Conservation (phyloP, 2,888 invertebrate genomes). For the Ariolimax columbianus region DNA sequence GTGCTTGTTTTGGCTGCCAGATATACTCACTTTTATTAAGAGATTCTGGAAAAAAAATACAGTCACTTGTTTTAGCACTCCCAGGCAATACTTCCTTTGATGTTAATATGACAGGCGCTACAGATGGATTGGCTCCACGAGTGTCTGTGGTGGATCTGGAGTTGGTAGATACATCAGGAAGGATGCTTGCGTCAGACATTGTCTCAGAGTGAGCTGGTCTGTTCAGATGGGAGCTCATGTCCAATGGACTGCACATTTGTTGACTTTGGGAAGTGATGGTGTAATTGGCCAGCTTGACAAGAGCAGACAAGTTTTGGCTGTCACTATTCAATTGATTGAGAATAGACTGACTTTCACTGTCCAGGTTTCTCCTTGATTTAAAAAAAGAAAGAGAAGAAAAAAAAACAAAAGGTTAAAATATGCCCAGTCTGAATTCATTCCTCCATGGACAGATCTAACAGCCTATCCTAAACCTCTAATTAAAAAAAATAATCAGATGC, state of each 20-base stretch:
- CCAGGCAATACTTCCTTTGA: not conserved
- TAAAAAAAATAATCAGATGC: no score
- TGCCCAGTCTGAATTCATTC: no score
- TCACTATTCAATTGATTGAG: not conserved
- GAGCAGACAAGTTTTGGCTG: not conserved
- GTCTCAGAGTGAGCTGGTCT: not conserved
- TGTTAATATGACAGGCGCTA: not conserved
- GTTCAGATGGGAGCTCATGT: not conserved
- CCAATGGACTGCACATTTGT: not conserved
- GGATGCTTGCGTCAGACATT: not conserved
- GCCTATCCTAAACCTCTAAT: no score
- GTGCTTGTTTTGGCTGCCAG: not conserved
- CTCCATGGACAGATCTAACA: no score
- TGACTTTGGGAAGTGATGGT: not conserved
- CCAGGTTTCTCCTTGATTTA: not conserved
- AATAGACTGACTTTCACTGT: not conserved
- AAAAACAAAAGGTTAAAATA: no score
- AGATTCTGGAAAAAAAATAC: not conserved
- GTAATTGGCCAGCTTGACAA: not conserved
- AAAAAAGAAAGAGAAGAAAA: not conserved
- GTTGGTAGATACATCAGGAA: not conserved
- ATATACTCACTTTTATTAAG: not conserved
- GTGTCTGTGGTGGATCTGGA: not conserved
- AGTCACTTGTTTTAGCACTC: not conserved
- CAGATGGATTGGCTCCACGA: not conserved